Evolutionary conservation across 2,797 vertebrate genomes (phyloP), one percentile per base, ranked within the genome.

Genomic region (Gambelia wislizenii): DNA sequence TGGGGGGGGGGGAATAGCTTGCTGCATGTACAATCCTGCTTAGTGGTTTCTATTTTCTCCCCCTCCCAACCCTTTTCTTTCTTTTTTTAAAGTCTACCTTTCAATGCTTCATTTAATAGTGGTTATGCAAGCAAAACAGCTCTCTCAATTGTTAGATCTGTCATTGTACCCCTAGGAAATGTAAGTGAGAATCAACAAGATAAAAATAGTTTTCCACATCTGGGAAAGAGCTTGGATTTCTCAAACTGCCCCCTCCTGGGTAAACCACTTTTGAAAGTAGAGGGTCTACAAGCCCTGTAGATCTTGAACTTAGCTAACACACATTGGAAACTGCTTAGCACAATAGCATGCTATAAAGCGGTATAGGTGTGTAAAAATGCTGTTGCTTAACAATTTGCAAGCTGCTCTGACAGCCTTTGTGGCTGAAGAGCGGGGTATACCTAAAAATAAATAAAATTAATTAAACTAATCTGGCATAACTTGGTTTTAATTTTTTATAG

Each of bases 1-100:
- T 56, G 84, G 81, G 70, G 72, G n/a, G n/a, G n/a, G n/a, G n/a
- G n/a, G n/a, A 85, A 85, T 89, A 82, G 83, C 56, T 76, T 75
- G 42, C 69, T 86, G 69, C 44, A 59, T 81, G 70, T 64, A 74
- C 54, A 82, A 42, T 52, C 77, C 54, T 82, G 70, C 70, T 81
- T 75, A 82, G 56, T 85, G 75, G 61, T 22, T 18, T 16, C 16
- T 44, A 3, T 36, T 30, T 39, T 30, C n/a, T 36, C 33, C 47
- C 20, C 20, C 4, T 16, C 36, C 25, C 49, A 76, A 76, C 44
- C 75, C 44, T 12, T 75, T 85, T 75, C 27, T 67, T 67, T 30
- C 0, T 16, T 33, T 64, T 85, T 56, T 85, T 33, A 0, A 59
- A 70, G 59, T 1, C 1, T 33, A 16, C 64, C 76, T 83, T 87